Evolutionary conservation across 2,888 invertebrate species (phyloP), one percentile per base, ranked within the genome.

Genomic region (Artemia sp.): DNA sequence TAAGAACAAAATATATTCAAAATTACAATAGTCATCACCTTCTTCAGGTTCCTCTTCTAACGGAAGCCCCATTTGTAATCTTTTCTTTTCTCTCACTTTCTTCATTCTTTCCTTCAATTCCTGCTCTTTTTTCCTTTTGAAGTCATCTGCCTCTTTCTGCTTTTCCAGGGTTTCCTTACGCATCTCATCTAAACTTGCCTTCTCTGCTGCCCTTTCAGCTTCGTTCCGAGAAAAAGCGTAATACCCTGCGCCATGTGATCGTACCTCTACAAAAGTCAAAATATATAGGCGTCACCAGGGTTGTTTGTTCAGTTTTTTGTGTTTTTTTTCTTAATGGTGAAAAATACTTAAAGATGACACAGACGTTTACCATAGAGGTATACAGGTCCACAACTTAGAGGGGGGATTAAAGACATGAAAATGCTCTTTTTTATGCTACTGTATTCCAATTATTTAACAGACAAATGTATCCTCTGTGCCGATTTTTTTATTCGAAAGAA

Each of bases 211-310:
- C 73, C 95, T 85, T 75, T 86, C 84, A 3, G 83, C 82, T 74
- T 92, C 91, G 75, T 94, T 89, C 67, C 87, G 88, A 12, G 93
- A 90, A 78, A 96, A 94, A 38, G 87, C 85, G 79, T 87, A 95
- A 79, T 91, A 96, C 8, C 90, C 91, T 19, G 92, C 92, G 76
- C 95, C 96, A 77, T 95, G 94, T 12, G 86, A 84, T 72, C 95
- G 83, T 0, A 93, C 90, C 85, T 96, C 95, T 86, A 78, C 38
- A 78, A 77, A 73, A 72, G 71, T 72, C 72, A 73, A 72, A 69
- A 68, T 70, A 71, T 24, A 14, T 38, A 67, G 12, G 12, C 12
- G 12, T 38, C 38, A 38, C 38, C 38, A 38, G 38, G 38, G 38
- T 38, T 5, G 38, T 38, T 38, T 38, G 38, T 38, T 38, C 38